Percentiles rank a stretch among this genome's conserved stretches.
Conservation (phyloP, 2,888 invertebrate genomes). For the Pachymerium ferrugineum region DNA sequence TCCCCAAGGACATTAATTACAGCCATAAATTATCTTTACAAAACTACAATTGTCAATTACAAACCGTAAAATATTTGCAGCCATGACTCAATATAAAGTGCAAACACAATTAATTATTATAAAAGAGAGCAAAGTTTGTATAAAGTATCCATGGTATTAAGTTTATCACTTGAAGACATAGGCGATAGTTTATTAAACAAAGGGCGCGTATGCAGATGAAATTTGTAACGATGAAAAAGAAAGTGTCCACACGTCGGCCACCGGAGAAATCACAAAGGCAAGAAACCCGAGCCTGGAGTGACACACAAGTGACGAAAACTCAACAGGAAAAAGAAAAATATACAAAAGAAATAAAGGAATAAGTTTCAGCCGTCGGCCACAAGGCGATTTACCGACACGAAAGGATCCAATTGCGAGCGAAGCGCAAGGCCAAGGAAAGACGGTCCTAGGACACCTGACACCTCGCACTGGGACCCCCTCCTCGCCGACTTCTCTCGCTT, state of each 20-base stretch:
- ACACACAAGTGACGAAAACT: not conserved
- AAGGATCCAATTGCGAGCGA: not conserved
- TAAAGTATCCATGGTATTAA: no score
- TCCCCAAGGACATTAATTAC: no score
- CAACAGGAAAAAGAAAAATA: not conserved
- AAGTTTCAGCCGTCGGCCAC: conserved; percentile 1
- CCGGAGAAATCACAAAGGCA: conserved; percentile 13
- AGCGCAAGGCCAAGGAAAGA: not conserved
- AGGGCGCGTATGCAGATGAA: not conserved
- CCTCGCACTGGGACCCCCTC: not conserved
- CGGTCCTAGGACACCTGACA: not conserved
- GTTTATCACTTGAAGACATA: no score
- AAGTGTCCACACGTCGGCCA: not conserved
- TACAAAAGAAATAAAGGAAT: conserved; percentile 8
- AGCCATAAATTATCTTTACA: no score
- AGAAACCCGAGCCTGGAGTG: not conserved
- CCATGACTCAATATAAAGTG: no score
- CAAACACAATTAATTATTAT: no score
- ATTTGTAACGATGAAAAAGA: not conserved
- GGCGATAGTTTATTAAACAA: no score
- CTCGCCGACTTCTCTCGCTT: conserved; percentile 3
- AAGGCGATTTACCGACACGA: not conserved
- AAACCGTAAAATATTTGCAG: no score
- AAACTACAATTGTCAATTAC: no score
- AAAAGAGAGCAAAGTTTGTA: no score